Evolutionary conservation across 2,888 invertebrate species (phyloP).

Genomic region (Lepidocyrtinus sp.): DNA sequence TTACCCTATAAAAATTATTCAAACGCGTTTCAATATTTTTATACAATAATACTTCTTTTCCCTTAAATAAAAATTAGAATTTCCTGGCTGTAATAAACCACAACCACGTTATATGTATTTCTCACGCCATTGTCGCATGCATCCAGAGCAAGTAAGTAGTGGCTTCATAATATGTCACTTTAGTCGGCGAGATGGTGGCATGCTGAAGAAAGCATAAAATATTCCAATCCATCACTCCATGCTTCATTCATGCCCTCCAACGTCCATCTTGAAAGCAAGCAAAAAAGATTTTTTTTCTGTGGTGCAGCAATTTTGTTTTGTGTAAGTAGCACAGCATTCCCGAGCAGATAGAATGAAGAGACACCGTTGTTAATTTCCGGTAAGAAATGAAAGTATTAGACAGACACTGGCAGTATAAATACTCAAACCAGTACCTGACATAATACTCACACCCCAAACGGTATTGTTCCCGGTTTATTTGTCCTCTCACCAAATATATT

Average conservation of each 20-base stretch:
- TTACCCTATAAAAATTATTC: no score
- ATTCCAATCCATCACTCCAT: constrained; percentile 12
- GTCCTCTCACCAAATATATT: no score
- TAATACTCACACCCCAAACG: constrained; percentile 90
- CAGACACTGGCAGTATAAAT: constrained; percentile 84
- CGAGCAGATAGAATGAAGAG: constrained; percentile 1
- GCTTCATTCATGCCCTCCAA: constrained; percentile 28
- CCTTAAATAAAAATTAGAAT: constrained; percentile 50
- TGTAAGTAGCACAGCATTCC: constrained; percentile 8
- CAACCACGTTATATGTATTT: constrained; percentile 13
- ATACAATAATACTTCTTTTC: no score
- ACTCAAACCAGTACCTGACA: constrained; percentile 97
- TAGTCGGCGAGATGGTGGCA: constrained; percentile 20
- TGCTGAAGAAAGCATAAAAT: constrained; percentile 33
- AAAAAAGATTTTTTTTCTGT: constrained; percentile 11
- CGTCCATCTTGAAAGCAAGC: constrained; percentile 37
- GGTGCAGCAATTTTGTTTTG: constrained; percentile 7
- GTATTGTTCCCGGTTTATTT: no score
- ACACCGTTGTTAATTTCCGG: constrained; percentile 52
- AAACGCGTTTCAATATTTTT: no score
- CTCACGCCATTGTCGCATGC: not conserved
- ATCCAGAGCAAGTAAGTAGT: constrained; percentile 1
- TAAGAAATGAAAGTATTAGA: constrained; percentile 83
- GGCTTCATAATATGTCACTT: no score
- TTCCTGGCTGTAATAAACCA: no score